Base-by-base conservation (phyloP, 1,140 invertebrate species). In the Neodiprion pinetum region DNA sequence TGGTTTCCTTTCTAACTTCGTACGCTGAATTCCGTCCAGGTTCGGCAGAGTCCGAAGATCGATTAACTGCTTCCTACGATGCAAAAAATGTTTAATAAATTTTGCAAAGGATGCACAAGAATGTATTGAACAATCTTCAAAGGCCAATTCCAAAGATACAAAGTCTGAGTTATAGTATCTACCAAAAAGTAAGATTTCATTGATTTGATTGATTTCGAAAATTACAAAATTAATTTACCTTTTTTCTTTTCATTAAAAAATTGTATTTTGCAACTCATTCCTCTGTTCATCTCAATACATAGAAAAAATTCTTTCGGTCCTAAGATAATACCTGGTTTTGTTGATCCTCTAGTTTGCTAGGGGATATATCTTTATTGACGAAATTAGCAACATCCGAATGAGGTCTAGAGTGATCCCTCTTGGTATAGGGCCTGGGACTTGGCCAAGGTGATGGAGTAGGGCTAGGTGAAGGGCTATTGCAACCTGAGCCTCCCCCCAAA, bases 361-460 rank as follows among this genome's bases (percentile, higher is more conserved):
- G 23, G 71, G 66, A 73, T 71, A 48, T 17, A 21, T 68, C 72
- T 76, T 50, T 84, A 40, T 76, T 78, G 4, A 73, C 70, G 21
- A 75, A 67, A 21, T 53, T 28, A 50, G 69, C 72, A 7, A 75
- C 66, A 53, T 84, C 85, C 7, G 76, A 75, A 76, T 78, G 79
- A 11, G 76, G 71, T 73, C 81, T 86, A 21, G 78, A 84, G 74
- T 81, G 79, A 68, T 86, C 83, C 71, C 82, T 85, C 85, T 81
- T 91, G 85, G 83, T 90, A 79, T 86, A 89, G 70, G 90, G 89
- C 77, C 86, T 88, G 28, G 89, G 84, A 72, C 87, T 88, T 72
- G 82, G 81, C 70, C 89, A 89, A 75, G 88, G 89, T 72, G 86
- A 84, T 65, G 89, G 86, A 76, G 90, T 89, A 12, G 89, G 86